phyloP scores from a whole-genome alignment of 1,140 invertebrate genomes.

The Acromyrmex echinatior region DNA sequence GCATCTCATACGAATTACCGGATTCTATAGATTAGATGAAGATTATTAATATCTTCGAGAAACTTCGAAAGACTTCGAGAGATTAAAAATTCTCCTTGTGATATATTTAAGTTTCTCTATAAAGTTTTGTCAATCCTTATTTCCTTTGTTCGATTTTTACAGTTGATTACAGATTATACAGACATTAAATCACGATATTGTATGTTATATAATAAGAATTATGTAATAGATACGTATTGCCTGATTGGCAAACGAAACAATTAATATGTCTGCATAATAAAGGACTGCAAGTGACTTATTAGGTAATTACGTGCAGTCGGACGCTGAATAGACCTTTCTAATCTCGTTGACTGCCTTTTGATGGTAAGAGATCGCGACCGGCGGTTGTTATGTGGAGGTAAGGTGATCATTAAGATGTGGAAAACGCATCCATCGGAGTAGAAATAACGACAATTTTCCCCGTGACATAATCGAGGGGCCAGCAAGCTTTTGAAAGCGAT shows the following conservation, averaged over 20 bases:
- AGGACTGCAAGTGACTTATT: slow-evolving; percentile 41
- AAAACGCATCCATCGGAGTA: slow-evolving; percentile 60
- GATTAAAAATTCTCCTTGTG: neutral
- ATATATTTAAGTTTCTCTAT: neutral
- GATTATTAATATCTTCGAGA: neutral
- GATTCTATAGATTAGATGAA: neutral
- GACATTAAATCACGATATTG: slow-evolving; percentile 15
- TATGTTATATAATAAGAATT: slow-evolving; percentile 14
- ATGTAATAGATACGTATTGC: neutral
- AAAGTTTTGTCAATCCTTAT: neutral
- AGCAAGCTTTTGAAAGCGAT: slow-evolving; percentile 43
- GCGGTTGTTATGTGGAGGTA: slow-evolving; percentile 43
- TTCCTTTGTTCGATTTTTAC: neutral
- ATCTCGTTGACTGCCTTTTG: slow-evolving; percentile 67
- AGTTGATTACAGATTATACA: neutral
- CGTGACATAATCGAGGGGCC: slow-evolving; percentile 53
- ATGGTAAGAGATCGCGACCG: slow-evolving; percentile 61
- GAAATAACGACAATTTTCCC: slow-evolving; percentile 63
- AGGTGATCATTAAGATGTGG: slow-evolving; percentile 63
- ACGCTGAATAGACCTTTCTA: slow-evolving; percentile 54
- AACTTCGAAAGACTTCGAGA: neutral
- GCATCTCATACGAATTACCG: neutral
- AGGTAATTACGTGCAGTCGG: slow-evolving; percentile 39
- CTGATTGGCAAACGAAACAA: slow-evolving; percentile 46
- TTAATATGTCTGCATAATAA: slow-evolving; percentile 48